Conservation (phyloP, 2,888 invertebrate genomes). For the Sminthurinus aureus region DNA sequence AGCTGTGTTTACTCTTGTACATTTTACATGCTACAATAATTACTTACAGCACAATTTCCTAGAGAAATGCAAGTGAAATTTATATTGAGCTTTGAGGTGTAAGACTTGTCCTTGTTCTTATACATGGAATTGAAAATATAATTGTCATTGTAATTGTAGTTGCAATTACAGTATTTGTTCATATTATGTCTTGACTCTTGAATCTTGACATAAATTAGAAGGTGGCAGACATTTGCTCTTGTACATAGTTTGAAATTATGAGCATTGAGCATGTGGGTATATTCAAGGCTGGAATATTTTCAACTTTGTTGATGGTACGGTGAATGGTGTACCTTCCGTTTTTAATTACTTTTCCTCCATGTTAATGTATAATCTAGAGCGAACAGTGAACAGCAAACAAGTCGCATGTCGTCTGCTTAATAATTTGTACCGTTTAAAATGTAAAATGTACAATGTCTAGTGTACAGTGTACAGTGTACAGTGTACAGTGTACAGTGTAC, state of each 20-base stretch:
- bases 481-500: no score
- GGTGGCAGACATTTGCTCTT: neutral
- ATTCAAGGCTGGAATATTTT: neutral
- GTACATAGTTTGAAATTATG: neutral
- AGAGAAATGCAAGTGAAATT: no score
- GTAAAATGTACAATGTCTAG: no score
- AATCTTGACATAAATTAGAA: neutral
- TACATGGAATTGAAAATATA: neutral
- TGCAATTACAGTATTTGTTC: no score
- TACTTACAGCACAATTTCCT: no score
- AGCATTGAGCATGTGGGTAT: neutral
- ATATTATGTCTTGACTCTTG: neutral
- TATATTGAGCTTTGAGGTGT: no score
- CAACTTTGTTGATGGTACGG: neutral
- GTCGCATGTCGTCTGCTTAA: neutral
- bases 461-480: no score
- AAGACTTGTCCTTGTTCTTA: neutral
- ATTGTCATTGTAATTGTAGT: no score
- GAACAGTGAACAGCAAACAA: no score
- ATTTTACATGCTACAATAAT: no score
- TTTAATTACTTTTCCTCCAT: constrained; percentile 7
- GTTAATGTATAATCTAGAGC: no score
- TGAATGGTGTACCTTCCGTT: neutral
- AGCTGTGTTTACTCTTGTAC: no score
- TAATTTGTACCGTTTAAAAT: neutral